Evolutionary conservation across 2,797 vertebrate genomes (phyloP).

Genomic region (Sebastes diaconus): DNA sequence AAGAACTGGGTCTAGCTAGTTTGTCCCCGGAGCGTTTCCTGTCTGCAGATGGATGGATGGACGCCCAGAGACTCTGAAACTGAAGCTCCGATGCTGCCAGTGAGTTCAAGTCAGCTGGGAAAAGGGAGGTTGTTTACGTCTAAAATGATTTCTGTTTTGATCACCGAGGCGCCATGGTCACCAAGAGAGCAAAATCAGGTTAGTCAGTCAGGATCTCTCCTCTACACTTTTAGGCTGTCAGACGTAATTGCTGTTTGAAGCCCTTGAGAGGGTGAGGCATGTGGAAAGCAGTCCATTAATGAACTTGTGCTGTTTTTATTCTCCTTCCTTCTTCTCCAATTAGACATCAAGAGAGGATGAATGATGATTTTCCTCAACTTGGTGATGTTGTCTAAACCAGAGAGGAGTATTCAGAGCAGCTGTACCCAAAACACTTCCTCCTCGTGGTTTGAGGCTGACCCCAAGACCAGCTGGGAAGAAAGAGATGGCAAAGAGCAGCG

Average conservation of each 20-base stretch:
- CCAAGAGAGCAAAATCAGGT: conserved; percentile 38
- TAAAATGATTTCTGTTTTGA: conserved; percentile 45
- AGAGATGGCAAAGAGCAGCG: conserved; percentile 16
- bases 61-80: conserved; percentile 54
- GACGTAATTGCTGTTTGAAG: neutral
- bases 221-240: neutral
- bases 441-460: conserved; percentile 50
- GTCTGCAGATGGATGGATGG: conserved; percentile 61
- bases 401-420: conserved; percentile 38
- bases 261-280: neutral
- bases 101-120: conserved; percentile 50
- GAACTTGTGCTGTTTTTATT: neutral
- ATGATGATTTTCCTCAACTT: conserved; percentile 5
- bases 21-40: conserved; percentile 69
- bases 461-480: conserved; percentile 31
- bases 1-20: conserved; percentile 49
- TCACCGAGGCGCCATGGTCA: conserved; percentile 7
- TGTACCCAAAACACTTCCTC: conserved; percentile 43
- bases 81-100: conserved; percentile 42
- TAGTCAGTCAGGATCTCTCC: neutral
- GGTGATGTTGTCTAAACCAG: conserved; percentile 20
- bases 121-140: conserved; percentile 51
- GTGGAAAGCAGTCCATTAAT: neutral
- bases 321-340: neutral
- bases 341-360: neutral